Base-by-base conservation (phyloP, 53 echinoderm and acorn worm species). In the Holothuria scabra region DNA sequence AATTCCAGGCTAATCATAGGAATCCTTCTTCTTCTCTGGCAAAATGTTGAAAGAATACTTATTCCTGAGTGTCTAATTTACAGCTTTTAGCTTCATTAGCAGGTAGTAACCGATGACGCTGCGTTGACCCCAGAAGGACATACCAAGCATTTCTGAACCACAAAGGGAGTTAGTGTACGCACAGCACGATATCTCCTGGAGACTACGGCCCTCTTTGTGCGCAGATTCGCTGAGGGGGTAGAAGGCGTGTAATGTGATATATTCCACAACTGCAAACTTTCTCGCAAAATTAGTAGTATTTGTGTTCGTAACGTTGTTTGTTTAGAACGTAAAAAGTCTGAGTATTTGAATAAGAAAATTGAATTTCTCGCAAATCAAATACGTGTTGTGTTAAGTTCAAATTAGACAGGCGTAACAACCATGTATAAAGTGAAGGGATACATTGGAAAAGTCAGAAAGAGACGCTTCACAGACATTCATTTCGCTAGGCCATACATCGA, bases 31-130 rank as follows among this genome's bases (percentile, higher is more conserved):
- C 48, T 52, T 52, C 52, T 52, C 18, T 52, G 52, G 8, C 0
- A 18, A 52, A 52, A 52, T 52, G 52, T 52, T 52, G 52, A 52
- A 18, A 52, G 52, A 52, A 29, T 65, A 28, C 26, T 65, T 31
- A 65, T 65, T 31, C 31, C 31, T 65, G 28, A 65, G 31, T 46
- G 32, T 72, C 32, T 72, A 72, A 72, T 72, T 72, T 72, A 23
- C 72, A 72, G 72, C 13, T 72, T 72, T 44, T 72, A 26, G n/a
- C 22, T 32, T 14, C 14, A 34, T 32, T 72, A 46, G 72, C 25
- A 72, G 72, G 46, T 72, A 48, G 72, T 46, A 72, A 72, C 72
- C 72, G 46, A 72, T 48, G 72, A 72, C 72, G 72, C 72, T 72
- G 28, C 72, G 72, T 72, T 72, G 72, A 72, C 72, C 72, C 46